phyloP scores from a whole-genome alignment of 2,797 vertebrate genomes.

The Sebastes iracundus region DNA sequence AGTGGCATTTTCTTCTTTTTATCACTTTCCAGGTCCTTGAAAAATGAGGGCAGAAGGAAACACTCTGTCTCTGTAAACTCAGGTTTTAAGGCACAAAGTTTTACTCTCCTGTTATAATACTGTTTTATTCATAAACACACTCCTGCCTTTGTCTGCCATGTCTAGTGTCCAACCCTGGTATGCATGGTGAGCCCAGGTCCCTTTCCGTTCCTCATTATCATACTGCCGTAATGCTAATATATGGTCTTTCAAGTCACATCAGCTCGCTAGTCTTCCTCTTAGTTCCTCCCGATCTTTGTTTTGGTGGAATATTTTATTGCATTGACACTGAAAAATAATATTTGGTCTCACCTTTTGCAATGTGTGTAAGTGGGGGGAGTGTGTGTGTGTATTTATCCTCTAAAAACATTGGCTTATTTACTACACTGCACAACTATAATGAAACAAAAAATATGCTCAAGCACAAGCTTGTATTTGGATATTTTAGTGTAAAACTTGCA shows the following conservation, averaged over 20 bases:
- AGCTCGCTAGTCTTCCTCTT: background rate
- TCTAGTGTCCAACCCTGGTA: background rate
- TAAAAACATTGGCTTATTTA: background rate
- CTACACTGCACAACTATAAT: background rate
- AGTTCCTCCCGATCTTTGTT: background rate
- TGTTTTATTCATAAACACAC: slow-evolving; percentile 51
- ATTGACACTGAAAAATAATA: background rate
- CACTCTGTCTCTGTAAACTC: background rate
- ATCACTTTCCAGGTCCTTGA: background rate
- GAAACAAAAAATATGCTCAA: background rate
- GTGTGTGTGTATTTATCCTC: background rate
- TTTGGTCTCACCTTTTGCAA: background rate
- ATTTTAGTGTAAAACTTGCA: background rate
- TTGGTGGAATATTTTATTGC: background rate
- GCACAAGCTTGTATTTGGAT: background rate
- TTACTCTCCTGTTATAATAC: background rate
- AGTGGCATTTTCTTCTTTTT: background rate
- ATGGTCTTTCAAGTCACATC: slow-evolving; percentile 5
- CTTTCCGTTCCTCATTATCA: slow-evolving; percentile 7
- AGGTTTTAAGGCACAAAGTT: slow-evolving; percentile 2
- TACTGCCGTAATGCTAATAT: slow-evolving; percentile 5
- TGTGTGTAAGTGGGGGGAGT: background rate
- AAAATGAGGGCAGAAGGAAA: background rate
- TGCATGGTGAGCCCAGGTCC: background rate
- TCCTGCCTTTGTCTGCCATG: background rate